phyloP scores from a whole-genome alignment of 2,888 invertebrate species.

The Spodoptera picta region DNA sequence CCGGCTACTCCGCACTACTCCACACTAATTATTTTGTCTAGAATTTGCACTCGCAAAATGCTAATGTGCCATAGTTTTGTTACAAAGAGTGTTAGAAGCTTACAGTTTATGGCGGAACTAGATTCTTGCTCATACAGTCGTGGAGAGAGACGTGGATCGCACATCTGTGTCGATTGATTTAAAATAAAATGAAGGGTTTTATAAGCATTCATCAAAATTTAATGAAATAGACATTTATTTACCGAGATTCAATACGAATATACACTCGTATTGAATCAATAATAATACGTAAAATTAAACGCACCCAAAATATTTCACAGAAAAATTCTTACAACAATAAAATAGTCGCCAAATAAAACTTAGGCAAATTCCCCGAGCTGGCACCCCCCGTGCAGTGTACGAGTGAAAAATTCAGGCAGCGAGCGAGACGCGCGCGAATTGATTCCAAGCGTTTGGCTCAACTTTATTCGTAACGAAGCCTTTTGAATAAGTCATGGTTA shows the following conservation, averaged over 20 bases:
- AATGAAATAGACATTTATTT: no score
- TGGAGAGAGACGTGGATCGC: no score
- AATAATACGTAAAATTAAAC: neutral
- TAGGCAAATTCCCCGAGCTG: conserved; percentile 34
- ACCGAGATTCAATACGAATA: no score
- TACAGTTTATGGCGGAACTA: neutral
- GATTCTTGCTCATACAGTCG: no score
- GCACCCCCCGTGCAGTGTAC: conserved; percentile 6
- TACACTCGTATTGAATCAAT: no score
- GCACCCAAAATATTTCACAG: conserved; percentile 6
- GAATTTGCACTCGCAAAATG: conserved; percentile 21
- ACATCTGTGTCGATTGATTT: no score
- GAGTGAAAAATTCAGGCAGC: conserved; percentile 42
- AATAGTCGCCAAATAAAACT: conserved; percentile 35
- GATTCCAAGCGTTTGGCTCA: conserved; percentile 50
- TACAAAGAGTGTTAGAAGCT: neutral
- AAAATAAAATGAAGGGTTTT: no score
- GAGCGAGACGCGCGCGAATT: conserved; percentile 42
- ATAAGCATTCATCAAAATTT: no score
- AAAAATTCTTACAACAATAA: conserved; percentile 11
- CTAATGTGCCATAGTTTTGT: conserved; percentile 1
- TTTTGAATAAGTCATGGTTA: conserved; percentile 58
- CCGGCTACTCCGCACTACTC: conserved; percentile 11
- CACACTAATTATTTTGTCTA: conserved; percentile 49
- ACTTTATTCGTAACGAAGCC: conserved; percentile 58